phyloP scores from a whole-genome alignment of 2,797 vertebrate genomes.

The Hippocampus kuda region DNA sequence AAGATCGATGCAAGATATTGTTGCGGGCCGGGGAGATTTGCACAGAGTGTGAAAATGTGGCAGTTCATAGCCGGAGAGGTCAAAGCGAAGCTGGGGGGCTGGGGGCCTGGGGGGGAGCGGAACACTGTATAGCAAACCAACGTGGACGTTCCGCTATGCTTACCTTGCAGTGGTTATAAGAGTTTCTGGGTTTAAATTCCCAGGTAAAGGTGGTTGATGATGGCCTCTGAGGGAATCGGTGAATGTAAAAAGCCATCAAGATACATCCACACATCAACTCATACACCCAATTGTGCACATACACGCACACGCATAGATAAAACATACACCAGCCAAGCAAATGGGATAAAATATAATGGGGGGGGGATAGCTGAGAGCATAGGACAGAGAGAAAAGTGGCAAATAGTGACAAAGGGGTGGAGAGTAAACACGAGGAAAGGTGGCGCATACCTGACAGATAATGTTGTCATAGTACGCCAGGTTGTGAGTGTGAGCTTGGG shows the following conservation, averaged over 20 bases:
- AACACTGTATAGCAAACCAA: constrained; percentile 17
- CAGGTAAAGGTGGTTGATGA: constrained; percentile 64
- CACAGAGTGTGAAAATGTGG: constrained; percentile 4
- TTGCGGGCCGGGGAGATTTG: constrained; percentile 15
- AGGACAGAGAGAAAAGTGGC: constrained; percentile 8
- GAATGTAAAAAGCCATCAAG: constrained; percentile 41
- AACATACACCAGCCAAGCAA: constrained; percentile 9
- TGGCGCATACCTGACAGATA: constrained; percentile 79
- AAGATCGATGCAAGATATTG: constrained; percentile 17
- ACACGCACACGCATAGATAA: not conserved
- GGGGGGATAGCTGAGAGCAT: not conserved
- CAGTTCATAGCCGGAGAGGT: constrained; percentile 22
- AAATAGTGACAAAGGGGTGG: constrained; percentile 3
- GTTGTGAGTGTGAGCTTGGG: constrained; percentile 72
- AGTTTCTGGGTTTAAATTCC: constrained; percentile 69
- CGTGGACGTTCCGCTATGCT: constrained; percentile 36
- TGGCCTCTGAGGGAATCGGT: constrained; percentile 52
- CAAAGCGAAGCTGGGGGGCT: constrained; percentile 37
- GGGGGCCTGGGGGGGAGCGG: constrained; percentile 20
- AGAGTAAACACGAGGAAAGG: constrained; percentile 41
- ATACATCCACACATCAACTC: constrained; percentile 21
- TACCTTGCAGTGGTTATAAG: constrained; percentile 64
- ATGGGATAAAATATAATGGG: constrained; percentile 13
- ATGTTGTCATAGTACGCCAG: constrained; percentile 85
- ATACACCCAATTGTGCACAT: not conserved